A percentile compares a stretch with the other conserved stretches of the same genome.
Evolutionary conservation across 92 coral and sea anemone species (phyloP).

Genomic region (Anthopleura xanthogrammica): DNA sequence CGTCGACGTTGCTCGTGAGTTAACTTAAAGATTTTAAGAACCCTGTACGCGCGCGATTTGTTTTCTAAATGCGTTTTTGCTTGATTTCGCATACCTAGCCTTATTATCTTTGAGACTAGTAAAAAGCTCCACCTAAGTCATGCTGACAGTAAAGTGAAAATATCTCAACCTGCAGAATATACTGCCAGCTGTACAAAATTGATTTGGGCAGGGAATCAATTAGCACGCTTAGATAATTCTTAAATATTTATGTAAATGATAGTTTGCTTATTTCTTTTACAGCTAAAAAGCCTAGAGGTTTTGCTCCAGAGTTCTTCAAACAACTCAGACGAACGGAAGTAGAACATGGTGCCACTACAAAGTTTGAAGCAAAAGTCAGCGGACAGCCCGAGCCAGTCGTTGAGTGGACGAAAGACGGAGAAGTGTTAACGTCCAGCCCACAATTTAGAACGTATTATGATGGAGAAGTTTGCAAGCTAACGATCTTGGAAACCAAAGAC

Average conservation of each 20-base stretch:
- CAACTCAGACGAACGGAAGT: constrained; percentile 59
- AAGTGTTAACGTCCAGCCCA: constrained; percentile 33
- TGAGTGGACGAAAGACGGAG: constrained; percentile 83
- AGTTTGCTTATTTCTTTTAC: neutral
- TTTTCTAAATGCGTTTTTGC: neutral
- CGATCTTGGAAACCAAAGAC: constrained; percentile 56
- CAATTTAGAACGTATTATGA: constrained; percentile 65
- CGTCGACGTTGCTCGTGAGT: constrained; percentile 80
- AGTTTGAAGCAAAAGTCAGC: constrained; percentile 73
- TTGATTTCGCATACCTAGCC: neutral
- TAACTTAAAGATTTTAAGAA: neutral
- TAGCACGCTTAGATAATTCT: neutral
- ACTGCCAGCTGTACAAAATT: too few species aligned
- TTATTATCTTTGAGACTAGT: too few species aligned
- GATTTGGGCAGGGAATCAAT: neutral
- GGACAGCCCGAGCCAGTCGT: constrained; percentile 78
- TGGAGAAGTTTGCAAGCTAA: constrained; percentile 70
- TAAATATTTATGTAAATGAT: neutral
- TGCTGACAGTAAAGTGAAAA: too few species aligned
- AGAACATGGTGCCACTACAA: constrained; percentile 66
- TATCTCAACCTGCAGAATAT: too few species aligned
- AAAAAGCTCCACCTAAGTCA: too few species aligned
- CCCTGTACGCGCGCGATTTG: too few species aligned
- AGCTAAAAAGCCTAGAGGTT: constrained; percentile 88
- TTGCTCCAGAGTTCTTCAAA: constrained; percentile 75